Percentiles rank a stretch among this genome's conserved stretches.
Evolutionary conservation across 2,113 vertebrate species (phyloP).

Genomic region (Daubentonia madagascariensis): DNA sequence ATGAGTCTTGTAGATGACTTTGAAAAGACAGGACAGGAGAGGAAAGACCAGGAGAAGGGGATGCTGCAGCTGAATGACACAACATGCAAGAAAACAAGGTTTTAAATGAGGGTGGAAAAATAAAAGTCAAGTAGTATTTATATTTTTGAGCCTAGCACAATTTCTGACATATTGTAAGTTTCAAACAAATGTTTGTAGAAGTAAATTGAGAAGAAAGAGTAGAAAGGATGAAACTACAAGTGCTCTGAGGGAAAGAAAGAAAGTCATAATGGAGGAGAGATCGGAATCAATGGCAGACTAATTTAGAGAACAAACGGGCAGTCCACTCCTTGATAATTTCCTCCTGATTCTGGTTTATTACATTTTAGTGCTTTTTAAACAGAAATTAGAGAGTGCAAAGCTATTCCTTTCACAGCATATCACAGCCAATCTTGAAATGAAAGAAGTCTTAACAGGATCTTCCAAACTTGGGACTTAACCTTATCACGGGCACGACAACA

Average conservation of each 20-base stretch:
- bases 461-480: not conserved
- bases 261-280: not conserved
- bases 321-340: not conserved
- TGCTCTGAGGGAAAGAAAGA: not conserved
- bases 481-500: not conserved
- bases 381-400: slow-evolving; percentile 51
- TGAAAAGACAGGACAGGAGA: not conserved
- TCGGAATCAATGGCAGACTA: not conserved
- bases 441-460: not conserved
- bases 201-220: not conserved
- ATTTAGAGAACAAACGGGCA: not conserved
- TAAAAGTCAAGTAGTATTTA: not conserved
- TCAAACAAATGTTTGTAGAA: not conserved
- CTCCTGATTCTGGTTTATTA: slow-evolving; percentile 4
- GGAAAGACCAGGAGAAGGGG: not conserved
- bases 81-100: not conserved
- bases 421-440: slow-evolving; percentile 48
- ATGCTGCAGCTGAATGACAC: not conserved
- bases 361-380: slow-evolving; percentile 56
- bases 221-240: not conserved
- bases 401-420: slow-evolving; percentile 56
- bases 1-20: not conserved
- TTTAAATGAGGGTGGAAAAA: not conserved
- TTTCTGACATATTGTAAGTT: not conserved
- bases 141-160: not conserved